These are phyloP conservation scores for Bombus terrestris DNA, from an alignment of 1,140 invertebrate genomes.

Conservation along the genomic window DNA sequence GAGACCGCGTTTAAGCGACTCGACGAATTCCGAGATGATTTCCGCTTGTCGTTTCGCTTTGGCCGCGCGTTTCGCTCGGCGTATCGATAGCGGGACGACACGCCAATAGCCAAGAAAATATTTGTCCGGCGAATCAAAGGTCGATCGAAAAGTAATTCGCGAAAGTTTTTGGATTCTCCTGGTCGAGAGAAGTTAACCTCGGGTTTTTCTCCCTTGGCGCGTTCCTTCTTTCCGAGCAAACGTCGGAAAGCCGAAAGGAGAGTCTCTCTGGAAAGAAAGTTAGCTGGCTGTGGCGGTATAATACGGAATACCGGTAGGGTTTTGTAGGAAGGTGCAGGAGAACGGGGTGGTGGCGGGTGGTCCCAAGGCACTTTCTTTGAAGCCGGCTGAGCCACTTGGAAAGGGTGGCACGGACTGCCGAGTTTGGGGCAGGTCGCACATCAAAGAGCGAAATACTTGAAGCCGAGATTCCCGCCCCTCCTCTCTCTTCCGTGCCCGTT, in stretches of 20 bases:
- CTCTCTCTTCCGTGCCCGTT: conserved; percentile 30
- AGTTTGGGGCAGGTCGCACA: conserved; percentile 75
- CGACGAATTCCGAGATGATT: neutral
- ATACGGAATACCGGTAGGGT: conserved; percentile 59
- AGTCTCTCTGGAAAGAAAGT: conserved; percentile 57
- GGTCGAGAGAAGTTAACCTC: conserved; percentile 2
- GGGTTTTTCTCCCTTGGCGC: conserved; percentile 37
- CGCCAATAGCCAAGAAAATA: neutral
- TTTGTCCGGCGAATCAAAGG: neutral
- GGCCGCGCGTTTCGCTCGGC: no score
- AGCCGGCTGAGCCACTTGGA: conserved; percentile 75
- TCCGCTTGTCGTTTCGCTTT: no score
- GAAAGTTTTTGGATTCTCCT: conserved; percentile 19
- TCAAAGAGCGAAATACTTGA: conserved; percentile 82
- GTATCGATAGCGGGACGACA: no score
- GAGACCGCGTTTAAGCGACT: neutral
- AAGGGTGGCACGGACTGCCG: conserved; percentile 68
- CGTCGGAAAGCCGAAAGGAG: conserved; percentile 39
- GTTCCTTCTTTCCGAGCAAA: conserved; percentile 37
- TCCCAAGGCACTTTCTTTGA: conserved; percentile 81
- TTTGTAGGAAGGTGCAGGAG: conserved; percentile 48
- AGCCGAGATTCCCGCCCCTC: conserved; percentile 75
- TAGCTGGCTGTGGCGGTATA: conserved; percentile 60
- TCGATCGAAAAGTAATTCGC: conserved; percentile 48
- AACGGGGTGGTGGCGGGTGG: conserved; percentile 56